Base-by-base conservation (phyloP, 2,888 invertebrate genomes). In the Phrixothrix hirtus region DNA sequence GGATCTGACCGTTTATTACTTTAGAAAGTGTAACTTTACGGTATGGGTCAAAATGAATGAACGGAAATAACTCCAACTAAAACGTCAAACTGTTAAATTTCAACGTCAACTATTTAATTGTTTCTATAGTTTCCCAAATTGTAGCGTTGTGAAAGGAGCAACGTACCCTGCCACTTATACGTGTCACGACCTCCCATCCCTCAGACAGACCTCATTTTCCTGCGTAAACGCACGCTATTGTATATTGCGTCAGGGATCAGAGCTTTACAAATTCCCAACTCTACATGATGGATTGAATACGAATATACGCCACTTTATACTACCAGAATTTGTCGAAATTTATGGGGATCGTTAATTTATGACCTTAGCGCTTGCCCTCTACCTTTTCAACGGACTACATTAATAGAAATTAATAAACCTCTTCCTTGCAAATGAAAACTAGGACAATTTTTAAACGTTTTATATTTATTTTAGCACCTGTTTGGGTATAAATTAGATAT, bases 281-380 rank as follows among this genome's bases (percentile, higher is more conserved):
- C 35, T 29, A 35, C 44, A 48, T 54, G 54, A 54, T 54, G 48
- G 54, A 54, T 54, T 37, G 54, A 54, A 54, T 52, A 52, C 52
- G 46, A 52, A 52, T 52, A 52, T 15, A 35, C 32, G 41, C 41
- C 41, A 41, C 42, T 32, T 41, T 16, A n/a, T 13, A 17, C 42
- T 21, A n/a, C 34, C 34, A 30, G 42, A 43, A 43, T 43, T 43
- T 43, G 42, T 43, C 42, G 30, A 32, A 41, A 43, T 43, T 43
- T 43, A 43, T 34, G 42, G 42, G 26, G 34, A 34, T 34, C 42
- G 14, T 43, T 43, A 43, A 34, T 41, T 41, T 41, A 41, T 41
- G 31, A 30, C 21, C 30, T 7, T 21, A 3, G 7, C 21, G 7
- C 31, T 13, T 16, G 27, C 15, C 29, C 16, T 13, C 9, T 13